These are phyloP conservation scores for Drosophila subquinaria DNA, from an alignment of 2,888 invertebrate genomes.

Conservation along the genomic window DNA sequence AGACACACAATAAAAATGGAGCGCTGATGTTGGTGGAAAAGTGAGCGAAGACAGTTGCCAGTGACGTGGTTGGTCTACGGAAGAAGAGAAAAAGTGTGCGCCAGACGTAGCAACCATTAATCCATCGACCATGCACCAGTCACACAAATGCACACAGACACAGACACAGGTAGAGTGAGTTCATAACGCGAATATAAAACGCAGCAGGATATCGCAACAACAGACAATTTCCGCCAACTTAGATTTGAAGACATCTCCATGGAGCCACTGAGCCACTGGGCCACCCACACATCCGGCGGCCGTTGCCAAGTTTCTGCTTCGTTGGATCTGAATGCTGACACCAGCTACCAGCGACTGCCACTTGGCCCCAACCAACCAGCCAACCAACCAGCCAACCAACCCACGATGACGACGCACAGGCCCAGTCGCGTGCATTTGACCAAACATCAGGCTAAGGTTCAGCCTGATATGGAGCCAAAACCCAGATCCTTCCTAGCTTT, in stretches of 20 bases:
- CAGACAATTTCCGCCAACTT: slow-evolving; percentile 84
- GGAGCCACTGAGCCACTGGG: slow-evolving; percentile 21
- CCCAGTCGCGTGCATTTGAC: slow-evolving; percentile 48
- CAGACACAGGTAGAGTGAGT: slow-evolving; percentile 35
- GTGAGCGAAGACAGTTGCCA: slow-evolving; percentile 50
- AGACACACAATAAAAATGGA: slow-evolving; percentile 26
- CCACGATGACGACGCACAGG: slow-evolving; percentile 36
- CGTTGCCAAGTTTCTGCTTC: slow-evolving; percentile 77
- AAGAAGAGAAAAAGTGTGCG: slow-evolving; percentile 54
- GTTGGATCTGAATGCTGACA: slow-evolving; percentile 70
- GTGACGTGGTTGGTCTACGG: slow-evolving; percentile 10
- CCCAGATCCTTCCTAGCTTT: slow-evolving; percentile 14
- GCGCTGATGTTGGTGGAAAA: slow-evolving; percentile 40
- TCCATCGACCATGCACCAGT: slow-evolving; percentile 44
- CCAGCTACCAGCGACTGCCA: slow-evolving; percentile 39
- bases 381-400: neutral
- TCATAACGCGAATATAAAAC: slow-evolving; percentile 83
- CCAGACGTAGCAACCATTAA: slow-evolving; percentile 74
- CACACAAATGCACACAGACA: slow-evolving; percentile 3
- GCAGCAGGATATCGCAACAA: slow-evolving; percentile 84
- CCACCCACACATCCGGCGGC: slow-evolving; percentile 65
- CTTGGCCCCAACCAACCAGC: slow-evolving; percentile 16
- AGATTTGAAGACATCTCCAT: slow-evolving; percentile 71
- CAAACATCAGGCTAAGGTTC: slow-evolving; percentile 23
- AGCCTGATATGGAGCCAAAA: slow-evolving; percentile 18